Evolutionary conservation across 2,888 invertebrate species (phyloP), one percentile per base, ranked within the genome.

Genomic region (Brassicogethes aeneus): DNA sequence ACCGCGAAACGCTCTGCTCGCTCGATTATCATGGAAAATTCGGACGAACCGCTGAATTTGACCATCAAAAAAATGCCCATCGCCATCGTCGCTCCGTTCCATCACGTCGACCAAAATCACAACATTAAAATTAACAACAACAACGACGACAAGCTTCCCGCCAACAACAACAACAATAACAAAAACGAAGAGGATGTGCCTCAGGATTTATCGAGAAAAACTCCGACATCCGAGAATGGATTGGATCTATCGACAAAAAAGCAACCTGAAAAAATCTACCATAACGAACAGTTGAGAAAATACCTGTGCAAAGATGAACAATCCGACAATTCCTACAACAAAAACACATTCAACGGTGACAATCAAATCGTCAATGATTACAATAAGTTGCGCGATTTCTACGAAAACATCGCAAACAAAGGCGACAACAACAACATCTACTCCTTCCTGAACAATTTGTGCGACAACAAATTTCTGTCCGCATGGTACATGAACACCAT

Each of bases 11-110:
- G 13, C 30, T 17, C n/a, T n/a, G n/a, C n/a, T n/a, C n/a, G n/a
- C 12, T 3, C 13, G 8, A 32, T 12, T 32, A 32, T 32, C 7
- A 70, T 69, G 56, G 71, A 71, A 55, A 47, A 45, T 39, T 54
- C 55, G 38, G 66, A 67, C 44, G 72, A 72, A 52, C 72, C 72
- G 23, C 55, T 72, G 50, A 71, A 72, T 62, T 59, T 72, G 50
- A 70, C 70, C 43, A 61, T 71, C 47, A 72, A 71, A 58, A 72
- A 71, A 57, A 67, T 69, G 60, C 74, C 74, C 36, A 70, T 74
- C 40, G 74, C 74, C 35, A 70, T 74, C 41, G 74, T 74, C 31
- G 71, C 73, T 13, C 74, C 74, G 23, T 73, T 61, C 48, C 54
- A 60, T 14, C 36, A 54, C 16, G 50, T 54, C 13, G 53, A 52